Base-by-base conservation (phyloP, 1,140 invertebrate species). In the Pogonus chalceus region DNA sequence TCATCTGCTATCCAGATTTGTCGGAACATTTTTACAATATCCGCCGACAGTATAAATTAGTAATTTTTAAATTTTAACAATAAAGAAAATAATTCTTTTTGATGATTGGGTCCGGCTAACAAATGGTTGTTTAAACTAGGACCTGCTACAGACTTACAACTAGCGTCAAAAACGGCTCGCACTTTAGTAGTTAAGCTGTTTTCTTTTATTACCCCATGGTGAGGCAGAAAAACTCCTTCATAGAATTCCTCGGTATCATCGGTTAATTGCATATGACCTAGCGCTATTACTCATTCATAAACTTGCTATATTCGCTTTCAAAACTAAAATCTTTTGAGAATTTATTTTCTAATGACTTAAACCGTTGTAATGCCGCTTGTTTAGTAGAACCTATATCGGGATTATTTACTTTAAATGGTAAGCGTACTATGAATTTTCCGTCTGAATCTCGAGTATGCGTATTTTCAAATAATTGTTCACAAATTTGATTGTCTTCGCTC, bases 191-290 rank as follows among this genome's bases (percentile, higher is more conserved):
- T 68, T 3, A 48, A 47, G 46, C 59, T 64, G n/a, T 56, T 35
- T 46, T 63, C 59, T n/a, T 59, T 51, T 10, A 63, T 35, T 0
- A 74, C 69, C 2, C 46, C 51, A 31, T 71, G 69, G 59, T 75
- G 71, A 2, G 71, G 69, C n/a, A 74, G 23, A 52, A 69, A 68
- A 59, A 69, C 65, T 49, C 4, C 2, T 14, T 26, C 14, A 2
- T 49, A 18, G 7, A 12, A 47, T 39, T 35, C 14, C 7, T 31
- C 62, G n/a, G n/a, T 53, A 1, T 62, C 53, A 31, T 56, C 65
- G 35, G 67, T 55, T 53, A 66, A 61, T 47, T 54, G 57, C 59
- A 71, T 67, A 54, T 72, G 67, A 4, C 63, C 64, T 4, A 66
- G 54, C 0, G 62, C 12, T 66, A 16, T 48, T 65, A 72, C 51